A percentile compares a stretch with the other conserved stretches of the same genome.
phyloP scores from a whole-genome alignment of 2,888 invertebrate genomes.

The Glaucopsyche alexis region DNA sequence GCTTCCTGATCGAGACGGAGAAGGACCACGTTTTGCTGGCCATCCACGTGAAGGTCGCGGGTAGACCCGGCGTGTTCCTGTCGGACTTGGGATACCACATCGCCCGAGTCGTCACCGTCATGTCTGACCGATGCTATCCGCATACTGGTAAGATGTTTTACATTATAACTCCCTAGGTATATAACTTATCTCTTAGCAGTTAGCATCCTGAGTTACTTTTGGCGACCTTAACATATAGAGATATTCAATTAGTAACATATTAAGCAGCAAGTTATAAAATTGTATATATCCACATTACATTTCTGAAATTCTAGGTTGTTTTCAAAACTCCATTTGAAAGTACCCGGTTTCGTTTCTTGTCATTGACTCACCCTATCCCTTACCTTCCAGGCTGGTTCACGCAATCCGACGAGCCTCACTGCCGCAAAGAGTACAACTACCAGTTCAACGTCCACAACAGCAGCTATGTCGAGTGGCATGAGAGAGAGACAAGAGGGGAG shows the following conservation, averaged over 20 bases:
- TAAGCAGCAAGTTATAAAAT: too few species aligned
- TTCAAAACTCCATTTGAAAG: too few species aligned
- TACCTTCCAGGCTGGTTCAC: constrained; percentile 86
- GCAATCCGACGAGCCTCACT: constrained; percentile 88
- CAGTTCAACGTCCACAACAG: constrained; percentile 83
- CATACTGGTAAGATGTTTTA: constrained; percentile 84
- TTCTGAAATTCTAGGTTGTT: too few species aligned
- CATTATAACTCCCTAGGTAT: neutral
- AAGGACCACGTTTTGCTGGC: constrained; percentile 94
- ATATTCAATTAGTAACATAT: neutral
- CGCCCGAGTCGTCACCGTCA: constrained; percentile 91
- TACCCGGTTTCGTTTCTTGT: too few species aligned
- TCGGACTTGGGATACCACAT: constrained; percentile 96
- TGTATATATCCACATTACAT: too few species aligned
- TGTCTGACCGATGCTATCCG: constrained; percentile 92
- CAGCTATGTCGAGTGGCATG: constrained; percentile 92
- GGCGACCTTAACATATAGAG: too few species aligned
- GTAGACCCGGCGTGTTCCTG: constrained; percentile 87
- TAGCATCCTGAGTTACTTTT: too few species aligned
- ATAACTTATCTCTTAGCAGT: neutral
- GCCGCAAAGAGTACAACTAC: constrained; percentile 92
- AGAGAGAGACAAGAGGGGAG: constrained; percentile 85
- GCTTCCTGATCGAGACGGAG: constrained; percentile 84
- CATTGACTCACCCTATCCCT: neutral
- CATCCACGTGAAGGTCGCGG: constrained; percentile 86